Evolutionary conservation across 2,113 vertebrate species (phyloP), one percentile per base, ranked within the genome.

Genomic region (Ochotona princeps): DNA sequence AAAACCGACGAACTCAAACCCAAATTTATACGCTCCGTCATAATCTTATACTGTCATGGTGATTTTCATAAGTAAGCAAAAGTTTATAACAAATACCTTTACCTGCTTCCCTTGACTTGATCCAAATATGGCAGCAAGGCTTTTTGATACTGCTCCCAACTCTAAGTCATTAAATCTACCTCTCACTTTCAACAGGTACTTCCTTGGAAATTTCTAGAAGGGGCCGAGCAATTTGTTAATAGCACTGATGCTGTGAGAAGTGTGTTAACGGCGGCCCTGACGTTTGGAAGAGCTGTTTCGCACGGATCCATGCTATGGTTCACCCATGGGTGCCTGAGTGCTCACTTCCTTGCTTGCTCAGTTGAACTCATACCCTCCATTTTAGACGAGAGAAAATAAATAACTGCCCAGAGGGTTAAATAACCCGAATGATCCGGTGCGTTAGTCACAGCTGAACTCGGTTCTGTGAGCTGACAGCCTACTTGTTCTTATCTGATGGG

Each of bases 401-500:
- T 30, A 51, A 11, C 10, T 80, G 80, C 74, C 44, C 88, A 80
- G 60, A 89, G 74, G 21, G 12, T 11, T 30, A 23, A 61, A 49
- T 7, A 2, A 2, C 20, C 18, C 12, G 21, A 38, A 28, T 8
- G 15, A 32, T 26, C 49, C 21, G 3, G 26, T n/a, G n/a, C 38
- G 76, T 14, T 3, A 1, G 51, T 9, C 8, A 30, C 25, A 38
- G 5, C 9, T 49, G 21, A 57, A 65, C 23, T 65, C 44, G 18
- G 65, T 76, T 65, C 74, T 18, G 44, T 14, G 5, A 0, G 14
- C 4, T 81, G 6, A 1, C 65, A 26, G 49, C 26, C 67, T 66
- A 49, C 15, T 2, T 32, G 28, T 1, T 0, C 15, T 17, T 32
- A 5, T 1, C 12, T 4, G 5, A 18, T 25, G 8, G 0, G 44